Base-by-base conservation (phyloP, 2,888 invertebrate species). In the Caenorhabditis sp. region DNA sequence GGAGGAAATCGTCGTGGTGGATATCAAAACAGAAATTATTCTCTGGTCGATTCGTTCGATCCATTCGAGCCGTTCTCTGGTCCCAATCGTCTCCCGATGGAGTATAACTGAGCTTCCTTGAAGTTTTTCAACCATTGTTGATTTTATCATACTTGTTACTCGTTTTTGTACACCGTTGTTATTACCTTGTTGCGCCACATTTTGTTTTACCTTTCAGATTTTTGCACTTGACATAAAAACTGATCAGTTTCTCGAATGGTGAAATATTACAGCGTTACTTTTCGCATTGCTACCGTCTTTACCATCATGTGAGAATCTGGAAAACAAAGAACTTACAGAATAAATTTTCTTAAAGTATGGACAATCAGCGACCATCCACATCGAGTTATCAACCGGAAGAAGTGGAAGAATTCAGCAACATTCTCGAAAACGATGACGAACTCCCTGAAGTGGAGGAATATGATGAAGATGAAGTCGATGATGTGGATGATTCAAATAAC, bases 11-110 rank as follows among this genome's bases (percentile, higher is more conserved):
- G 70, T n/a, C 63, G 75, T 51, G 73, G 83, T 38, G 74, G 80
- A n/a, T 38, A 44, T 35, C 69, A 69, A 1, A 64, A 77, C 22
- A 19, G 58, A 22, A 56, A 70, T 12, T 31, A 51, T n/a, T 72
- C 63, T 16, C 35, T 51, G 14, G 8, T 44, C 24, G 81, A 80
- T 31, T 63, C 44, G 0, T 88, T 88, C 72, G 88, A 88, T 61
- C 88, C 88, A n/a, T 88, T 88, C 64, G 88, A 88, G 82, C 88
- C 88, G 7, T 88, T 88, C 54, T 75, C 83, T 24, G 88, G 88
- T 16, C 83, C 80, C 12, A 51, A 59, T 41, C 76, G 76, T 49
- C 80, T 86, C 24, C 86, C 86, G 5, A 61, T 80, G n/a, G 86
- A 86, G 31, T 86, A 86, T 61, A 77, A 56, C 49, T 73, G 56